Base-by-base conservation (phyloP, 1,140 invertebrate species). In the Sycobia sp. region DNA sequence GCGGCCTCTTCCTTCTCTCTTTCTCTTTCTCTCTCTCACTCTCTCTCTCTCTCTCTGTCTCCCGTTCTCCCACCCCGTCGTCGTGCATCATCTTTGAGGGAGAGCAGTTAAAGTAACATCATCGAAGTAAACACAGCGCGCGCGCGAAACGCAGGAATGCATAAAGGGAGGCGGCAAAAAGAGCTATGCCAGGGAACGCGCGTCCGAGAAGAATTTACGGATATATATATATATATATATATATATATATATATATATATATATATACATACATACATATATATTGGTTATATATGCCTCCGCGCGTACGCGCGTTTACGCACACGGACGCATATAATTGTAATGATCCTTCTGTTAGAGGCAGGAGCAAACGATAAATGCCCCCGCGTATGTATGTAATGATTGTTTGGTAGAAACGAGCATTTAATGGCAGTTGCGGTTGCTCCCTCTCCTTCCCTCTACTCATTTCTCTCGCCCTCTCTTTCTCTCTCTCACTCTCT, bases 341-440 rank as follows among this genome's bases (percentile, higher is more conserved):
- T 62, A 55, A 55, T 20, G 51, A 55, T 62, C 18, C 16, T 32
- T 29, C 60, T 55, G 50, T 54, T 62, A 55, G 49, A 44, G 29
- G 41, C 25, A 54, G 47, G 36, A 54, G 18, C 49, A 41, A 62
- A 43, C 51, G 60, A 62, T 62, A 62, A 62, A 62, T 55, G 49
- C 29, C 23, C 49, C 34, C 43, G 44, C 43, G 51, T 27, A 62
- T 55, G 43, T 55, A 62, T 55, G 43, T 55, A 62, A 62, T 62
- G 60, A 62, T 62, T 55, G 60, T 62, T 55, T 41, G 60, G 50
- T 22, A 34, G 60, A 49, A 62, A 62, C 51, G 60, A 62, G 60
- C 60, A 49, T 62, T 62, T 54, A 62, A 62, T 55, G 32, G 25
- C 29, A 4, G 2, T 16, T 14, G 25, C 16, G 4, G 25, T 32